These are phyloP conservation scores for Helleia helle DNA, from an alignment of 2,888 invertebrate genomes.

Conservation along the genomic window DNA sequence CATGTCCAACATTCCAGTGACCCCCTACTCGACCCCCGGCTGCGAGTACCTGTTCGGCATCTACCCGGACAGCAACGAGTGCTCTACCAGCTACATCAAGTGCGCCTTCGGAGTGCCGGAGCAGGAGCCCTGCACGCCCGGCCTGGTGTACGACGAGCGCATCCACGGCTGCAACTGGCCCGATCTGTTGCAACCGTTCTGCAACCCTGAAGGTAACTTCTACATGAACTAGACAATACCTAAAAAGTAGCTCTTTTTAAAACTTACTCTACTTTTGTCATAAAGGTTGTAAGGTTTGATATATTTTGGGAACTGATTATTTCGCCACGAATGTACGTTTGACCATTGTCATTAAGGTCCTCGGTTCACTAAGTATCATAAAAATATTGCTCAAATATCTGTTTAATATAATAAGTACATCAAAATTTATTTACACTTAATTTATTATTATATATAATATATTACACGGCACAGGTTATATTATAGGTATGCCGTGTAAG, in stretches of 20 bases:
- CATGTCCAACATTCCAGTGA: constrained; percentile 77
- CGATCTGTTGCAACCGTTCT: constrained; percentile 87
- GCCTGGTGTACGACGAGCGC: constrained; percentile 90
- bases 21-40: constrained; percentile 84
- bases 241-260: background rate
- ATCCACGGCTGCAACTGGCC: constrained; percentile 96
- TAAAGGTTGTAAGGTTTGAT: no score
- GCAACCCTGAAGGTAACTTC: constrained; percentile 69
- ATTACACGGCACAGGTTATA: no score
- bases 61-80: constrained; percentile 85
- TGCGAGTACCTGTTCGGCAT: constrained; percentile 93
- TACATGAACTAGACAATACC: no score
- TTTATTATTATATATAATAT: no score
- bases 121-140: constrained; percentile 88
- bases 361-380: no score
- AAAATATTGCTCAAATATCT: no score
- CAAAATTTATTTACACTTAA: no score
- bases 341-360: no score
- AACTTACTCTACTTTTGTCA: background rate
- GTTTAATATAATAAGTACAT: no score
- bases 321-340: no score
- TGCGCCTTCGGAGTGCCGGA: constrained; percentile 88
- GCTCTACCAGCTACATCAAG: constrained; percentile 90
- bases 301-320: no score
- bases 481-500: no score